These are phyloP conservation scores for Electrophaes corylata DNA, from an alignment of 2,888 invertebrate genomes.

Conservation along the genomic window DNA sequence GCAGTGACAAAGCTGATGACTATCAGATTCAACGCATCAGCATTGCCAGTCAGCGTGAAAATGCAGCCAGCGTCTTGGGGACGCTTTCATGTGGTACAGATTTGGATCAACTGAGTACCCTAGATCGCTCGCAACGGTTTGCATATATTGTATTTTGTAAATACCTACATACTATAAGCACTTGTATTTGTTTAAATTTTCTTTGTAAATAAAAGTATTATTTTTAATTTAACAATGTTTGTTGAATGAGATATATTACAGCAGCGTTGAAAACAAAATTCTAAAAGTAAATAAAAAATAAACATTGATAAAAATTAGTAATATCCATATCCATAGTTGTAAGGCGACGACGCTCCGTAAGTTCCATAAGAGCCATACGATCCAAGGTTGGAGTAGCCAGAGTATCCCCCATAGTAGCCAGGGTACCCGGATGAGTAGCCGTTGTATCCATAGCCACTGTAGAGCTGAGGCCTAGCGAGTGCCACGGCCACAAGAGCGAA, in stretches of 20 bases:
- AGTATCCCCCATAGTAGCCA: constrained; percentile 65
- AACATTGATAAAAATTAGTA: constrained; percentile 47
- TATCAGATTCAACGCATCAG: too few relatives aligned
- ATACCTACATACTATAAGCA: too few relatives aligned
- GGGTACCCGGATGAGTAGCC: constrained; percentile 63
- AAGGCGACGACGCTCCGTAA: constrained; percentile 63
- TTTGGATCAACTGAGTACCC: too few relatives aligned
- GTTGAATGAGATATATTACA: constrained; percentile 39
- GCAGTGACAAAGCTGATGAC: too few relatives aligned
- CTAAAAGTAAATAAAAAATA: constrained; percentile 5
- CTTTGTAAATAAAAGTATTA: too few relatives aligned
- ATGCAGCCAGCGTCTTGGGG: too few relatives aligned
- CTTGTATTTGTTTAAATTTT: too few relatives aligned
- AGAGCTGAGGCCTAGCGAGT: constrained; percentile 75
- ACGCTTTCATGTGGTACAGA: too few relatives aligned
- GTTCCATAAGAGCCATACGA: constrained; percentile 62
- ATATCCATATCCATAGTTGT: constrained; percentile 68
- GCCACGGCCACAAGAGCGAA: constrained; percentile 75
- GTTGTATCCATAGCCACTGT: constrained; percentile 63
- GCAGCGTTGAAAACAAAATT: constrained; percentile 28
- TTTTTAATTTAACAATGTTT: too few relatives aligned
- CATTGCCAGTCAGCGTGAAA: too few relatives aligned
- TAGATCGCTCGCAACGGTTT: too few relatives aligned
- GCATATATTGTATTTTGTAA: too few relatives aligned
- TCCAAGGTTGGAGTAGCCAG: constrained; percentile 66